Evolutionary conservation across 2,888 invertebrate genomes (phyloP).

Genomic region (Epicampocera succincta): DNA sequence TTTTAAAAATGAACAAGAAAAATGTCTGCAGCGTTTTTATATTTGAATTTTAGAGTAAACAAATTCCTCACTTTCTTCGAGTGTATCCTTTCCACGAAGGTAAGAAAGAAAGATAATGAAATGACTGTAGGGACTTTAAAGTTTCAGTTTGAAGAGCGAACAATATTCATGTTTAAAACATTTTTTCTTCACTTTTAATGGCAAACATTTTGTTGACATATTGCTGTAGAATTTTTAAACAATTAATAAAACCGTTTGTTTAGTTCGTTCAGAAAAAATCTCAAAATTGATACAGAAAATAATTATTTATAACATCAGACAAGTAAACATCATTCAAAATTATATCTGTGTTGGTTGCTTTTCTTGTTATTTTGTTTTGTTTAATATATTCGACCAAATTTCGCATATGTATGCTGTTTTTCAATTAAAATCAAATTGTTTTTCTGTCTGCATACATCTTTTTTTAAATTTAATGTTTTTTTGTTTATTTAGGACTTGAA

Average conservation of each 20-base stretch:
- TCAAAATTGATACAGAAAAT: slow-evolving; percentile 14
- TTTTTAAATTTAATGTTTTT: slow-evolving; percentile 66
- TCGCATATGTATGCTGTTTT: slow-evolving; percentile 73
- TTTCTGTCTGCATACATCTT: slow-evolving; percentile 72
- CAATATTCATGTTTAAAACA: slow-evolving; percentile 30
- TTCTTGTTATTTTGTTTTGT: slow-evolving; percentile 33
- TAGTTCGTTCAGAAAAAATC: background rate
- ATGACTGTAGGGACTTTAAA: slow-evolving; percentile 70
- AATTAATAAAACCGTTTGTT: slow-evolving; percentile 55
- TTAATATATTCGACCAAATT: slow-evolving; percentile 39
- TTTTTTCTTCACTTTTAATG: slow-evolving; percentile 53
- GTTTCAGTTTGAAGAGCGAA: slow-evolving; percentile 27
- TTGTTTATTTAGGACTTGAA: slow-evolving; percentile 78
- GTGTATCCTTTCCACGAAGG: slow-evolving; percentile 57
- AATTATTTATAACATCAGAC: slow-evolving; percentile 42
- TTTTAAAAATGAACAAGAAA: no score
- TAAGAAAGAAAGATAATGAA: slow-evolving; percentile 68
- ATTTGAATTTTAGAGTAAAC: background rate
- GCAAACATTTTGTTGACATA: slow-evolving; percentile 69
- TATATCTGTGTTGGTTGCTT: slow-evolving; percentile 36
- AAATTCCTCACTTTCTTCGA: slow-evolving; percentile 19
- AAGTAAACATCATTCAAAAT: slow-evolving; percentile 39
- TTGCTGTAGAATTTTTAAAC: slow-evolving; percentile 59
- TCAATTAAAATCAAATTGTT: slow-evolving; percentile 78
- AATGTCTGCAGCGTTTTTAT: no score